Evolutionary conservation across 2,888 invertebrate species (phyloP).

Genomic region (Apodemia duryi): DNA sequence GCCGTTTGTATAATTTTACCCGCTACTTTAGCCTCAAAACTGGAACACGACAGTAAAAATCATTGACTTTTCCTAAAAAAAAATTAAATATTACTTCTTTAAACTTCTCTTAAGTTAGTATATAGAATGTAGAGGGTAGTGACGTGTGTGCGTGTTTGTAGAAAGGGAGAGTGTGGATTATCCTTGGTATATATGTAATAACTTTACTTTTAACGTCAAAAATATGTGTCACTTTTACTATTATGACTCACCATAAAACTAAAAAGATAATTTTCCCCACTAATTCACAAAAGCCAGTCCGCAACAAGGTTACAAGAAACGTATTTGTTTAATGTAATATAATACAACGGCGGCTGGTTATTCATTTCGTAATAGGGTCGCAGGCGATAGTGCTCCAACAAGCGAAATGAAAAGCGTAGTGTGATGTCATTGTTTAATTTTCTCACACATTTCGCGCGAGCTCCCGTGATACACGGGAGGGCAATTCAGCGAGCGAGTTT

Average conservation of each 20-base stretch:
- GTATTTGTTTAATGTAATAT: conserved; percentile 14
- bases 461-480: conserved; percentile 25
- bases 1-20: no score
- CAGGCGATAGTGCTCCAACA: conserved; percentile 21
- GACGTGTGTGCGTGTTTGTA: no score
- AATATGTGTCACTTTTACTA: neutral
- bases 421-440: conserved; percentile 53
- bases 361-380: conserved; percentile 16
- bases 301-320: neutral
- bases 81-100: no score
- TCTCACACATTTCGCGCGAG: conserved; percentile 46
- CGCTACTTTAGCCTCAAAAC: no score
- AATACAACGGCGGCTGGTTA: conserved; percentile 13
- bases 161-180: no score
- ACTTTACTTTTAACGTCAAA: neutral
- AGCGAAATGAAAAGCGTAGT: conserved; percentile 49
- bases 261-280: neutral
- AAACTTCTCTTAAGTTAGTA: no score
- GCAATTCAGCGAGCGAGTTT: conserved; percentile 29
- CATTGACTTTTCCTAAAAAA: no score
- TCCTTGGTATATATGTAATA: no score
- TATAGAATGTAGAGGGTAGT: no score
- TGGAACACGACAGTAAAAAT: no score
- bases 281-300: conserved; percentile 8
- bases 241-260: conserved; percentile 2